Percentiles rank a stretch among this genome's conserved stretches.
Conservation (phyloP, 2,797 vertebrate species). For the Lithobates pipiens region DNA sequence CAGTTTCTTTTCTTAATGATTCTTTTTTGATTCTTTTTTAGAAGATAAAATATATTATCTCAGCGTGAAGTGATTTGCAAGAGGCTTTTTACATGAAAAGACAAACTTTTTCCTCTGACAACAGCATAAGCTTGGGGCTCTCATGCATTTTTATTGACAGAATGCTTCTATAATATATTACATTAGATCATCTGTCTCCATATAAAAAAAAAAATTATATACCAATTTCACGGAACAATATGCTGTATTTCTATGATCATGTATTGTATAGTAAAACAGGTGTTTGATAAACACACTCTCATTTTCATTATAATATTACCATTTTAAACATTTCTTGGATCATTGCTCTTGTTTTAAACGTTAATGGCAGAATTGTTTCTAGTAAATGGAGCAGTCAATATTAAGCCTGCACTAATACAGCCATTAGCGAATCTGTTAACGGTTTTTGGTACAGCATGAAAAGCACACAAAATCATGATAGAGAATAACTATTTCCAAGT, state of each 20-base stretch:
- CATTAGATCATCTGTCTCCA: background rate
- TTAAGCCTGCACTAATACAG: slow-evolving; percentile 7
- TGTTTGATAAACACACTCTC: background rate
- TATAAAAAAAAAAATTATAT: background rate
- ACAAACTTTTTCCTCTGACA: no score
- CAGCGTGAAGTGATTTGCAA: no score
- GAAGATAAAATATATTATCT: no score
- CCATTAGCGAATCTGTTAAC: slow-evolving; percentile 24
- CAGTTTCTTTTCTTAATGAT: no score
- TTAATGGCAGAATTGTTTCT: background rate
- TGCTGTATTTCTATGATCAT: background rate
- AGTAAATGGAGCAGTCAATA: slow-evolving; percentile 31
- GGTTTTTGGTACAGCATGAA: slow-evolving; percentile 4
- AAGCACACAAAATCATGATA: background rate
- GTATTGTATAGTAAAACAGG: background rate
- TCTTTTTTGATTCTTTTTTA: no score
- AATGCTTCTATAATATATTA: background rate
- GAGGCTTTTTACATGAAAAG: no score
- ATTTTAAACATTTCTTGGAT: background rate
- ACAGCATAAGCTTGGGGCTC: no score
- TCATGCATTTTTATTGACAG: background rate
- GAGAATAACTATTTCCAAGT: background rate
- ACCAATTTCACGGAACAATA: background rate
- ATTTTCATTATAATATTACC: slow-evolving; percentile 10
- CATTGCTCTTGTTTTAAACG: slow-evolving; percentile 26